Conservation (phyloP, 2,797 vertebrate genomes). For the Allobates femoralis region DNA sequence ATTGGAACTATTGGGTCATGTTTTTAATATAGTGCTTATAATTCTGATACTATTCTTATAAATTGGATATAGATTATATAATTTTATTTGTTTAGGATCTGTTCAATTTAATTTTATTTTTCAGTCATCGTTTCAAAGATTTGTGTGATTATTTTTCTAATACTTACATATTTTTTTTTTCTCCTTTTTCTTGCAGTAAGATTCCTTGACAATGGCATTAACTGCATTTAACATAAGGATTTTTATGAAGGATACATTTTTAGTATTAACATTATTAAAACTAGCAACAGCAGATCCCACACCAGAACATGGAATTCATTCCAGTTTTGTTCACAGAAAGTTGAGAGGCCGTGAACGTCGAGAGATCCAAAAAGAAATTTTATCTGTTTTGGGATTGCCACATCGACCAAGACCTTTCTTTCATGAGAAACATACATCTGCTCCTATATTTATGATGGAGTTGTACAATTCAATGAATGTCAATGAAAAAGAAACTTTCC, state of each 20-base stretch:
- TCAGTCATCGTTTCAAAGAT: not conserved
- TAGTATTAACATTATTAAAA: constrained; percentile 82
- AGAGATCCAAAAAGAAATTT: constrained; percentile 98
- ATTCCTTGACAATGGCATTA: constrained; percentile 73
- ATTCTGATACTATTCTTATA: too few species aligned
- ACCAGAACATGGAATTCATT: constrained; percentile 94
- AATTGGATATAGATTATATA: too few species aligned
- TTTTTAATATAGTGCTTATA: too few species aligned
- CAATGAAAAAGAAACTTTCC: constrained; percentile 86
- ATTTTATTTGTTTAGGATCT: too few species aligned
- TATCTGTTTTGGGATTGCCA: constrained; percentile 94
- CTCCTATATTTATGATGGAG: constrained; percentile 98
- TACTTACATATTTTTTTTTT: not conserved
- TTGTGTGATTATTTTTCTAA: not conserved
- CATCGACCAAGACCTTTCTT: constrained; percentile 95
- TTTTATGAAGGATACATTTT: constrained; percentile 78
- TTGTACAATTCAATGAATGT: constrained; percentile 95
- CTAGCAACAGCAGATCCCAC: constrained; percentile 86
- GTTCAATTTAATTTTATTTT: too few species aligned
- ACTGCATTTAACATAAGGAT: constrained; percentile 77
- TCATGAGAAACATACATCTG: constrained; percentile 94
- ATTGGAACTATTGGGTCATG: too few species aligned
- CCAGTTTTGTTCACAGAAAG: constrained; percentile 93
- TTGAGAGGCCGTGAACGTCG: constrained; percentile 94
- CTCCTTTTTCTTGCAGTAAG: constrained; percentile 20